Evolutionary conservation across 2,113 vertebrate species (phyloP).

Genomic region (Philantomba maxwellii): DNA sequence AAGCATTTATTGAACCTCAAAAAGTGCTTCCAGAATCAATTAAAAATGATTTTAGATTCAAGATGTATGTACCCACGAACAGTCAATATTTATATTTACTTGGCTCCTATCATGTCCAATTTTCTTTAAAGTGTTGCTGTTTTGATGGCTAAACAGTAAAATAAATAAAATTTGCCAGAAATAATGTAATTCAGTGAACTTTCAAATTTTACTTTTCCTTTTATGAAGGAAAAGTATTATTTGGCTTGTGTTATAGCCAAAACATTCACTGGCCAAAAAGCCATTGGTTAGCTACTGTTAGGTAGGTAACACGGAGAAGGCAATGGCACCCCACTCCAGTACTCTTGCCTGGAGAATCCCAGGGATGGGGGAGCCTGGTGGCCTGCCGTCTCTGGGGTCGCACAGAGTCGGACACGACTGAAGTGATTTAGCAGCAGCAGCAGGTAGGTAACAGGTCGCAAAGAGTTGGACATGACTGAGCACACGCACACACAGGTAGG

Average conservation of each 20-base stretch:
- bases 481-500: not conserved
- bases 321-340: too few relatives aligned
- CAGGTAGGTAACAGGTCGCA: not conserved
- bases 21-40: constrained; percentile 74
- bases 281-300: not conserved
- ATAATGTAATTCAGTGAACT: not conserved
- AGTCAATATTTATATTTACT: constrained; percentile 39
- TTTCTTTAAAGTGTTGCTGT: constrained; percentile 48
- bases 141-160: constrained; percentile 36
- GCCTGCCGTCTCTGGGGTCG: too few relatives aligned
- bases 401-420: too few relatives aligned
- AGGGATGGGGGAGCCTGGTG: too few relatives aligned
- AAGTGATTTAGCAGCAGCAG: too few relatives aligned
- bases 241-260: not conserved
- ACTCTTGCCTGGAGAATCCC: too few relatives aligned
- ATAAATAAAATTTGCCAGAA: constrained; percentile 42
- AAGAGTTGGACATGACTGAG: not conserved
- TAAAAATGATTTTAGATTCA: constrained; percentile 72
- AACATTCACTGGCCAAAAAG: not conserved
- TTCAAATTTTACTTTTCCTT: not conserved
- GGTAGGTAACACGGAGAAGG: not conserved
- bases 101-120: constrained; percentile 4
- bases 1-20: constrained; percentile 77
- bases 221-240: not conserved
- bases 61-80: constrained; percentile 43